These are phyloP conservation scores for Myathropa florea DNA, from an alignment of 2,888 invertebrate genomes.

Conservation along the genomic window DNA sequence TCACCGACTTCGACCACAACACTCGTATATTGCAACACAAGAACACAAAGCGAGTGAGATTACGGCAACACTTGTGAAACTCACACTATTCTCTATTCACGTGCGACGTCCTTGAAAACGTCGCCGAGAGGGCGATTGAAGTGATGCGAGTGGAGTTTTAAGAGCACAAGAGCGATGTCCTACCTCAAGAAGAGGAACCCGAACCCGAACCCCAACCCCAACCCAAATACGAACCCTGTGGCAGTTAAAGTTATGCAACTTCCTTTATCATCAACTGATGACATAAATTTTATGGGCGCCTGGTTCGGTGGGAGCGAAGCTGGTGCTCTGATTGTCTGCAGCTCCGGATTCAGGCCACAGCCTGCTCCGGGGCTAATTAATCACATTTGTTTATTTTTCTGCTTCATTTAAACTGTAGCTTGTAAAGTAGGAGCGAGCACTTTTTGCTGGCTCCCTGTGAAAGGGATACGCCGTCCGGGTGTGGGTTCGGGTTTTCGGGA, in stretches of 20 bases:
- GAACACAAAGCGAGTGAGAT: not conserved
- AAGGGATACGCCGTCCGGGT: not conserved
- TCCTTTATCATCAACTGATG: conserved; percentile 31
- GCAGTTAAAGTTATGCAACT: conserved; percentile 16
- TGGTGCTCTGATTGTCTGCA: not conserved
- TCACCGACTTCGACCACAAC: not conserved
- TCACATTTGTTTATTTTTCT: conserved; percentile 65
- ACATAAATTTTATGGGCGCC: conserved; percentile 38
- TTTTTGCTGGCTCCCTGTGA: not conserved
- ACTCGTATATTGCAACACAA: not conserved
- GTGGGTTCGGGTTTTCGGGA: conserved; percentile 4
- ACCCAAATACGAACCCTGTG: not conserved
- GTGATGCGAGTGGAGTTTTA: not conserved
- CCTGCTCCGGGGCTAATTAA: conserved; percentile 55
- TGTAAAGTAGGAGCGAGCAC: not conserved
- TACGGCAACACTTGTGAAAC: not conserved
- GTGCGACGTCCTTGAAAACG: not conserved
- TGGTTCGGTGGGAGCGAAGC: not conserved
- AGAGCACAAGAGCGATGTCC: too few species aligned
- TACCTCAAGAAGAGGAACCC: not conserved
- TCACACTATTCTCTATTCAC: not conserved
- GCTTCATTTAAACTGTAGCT: conserved; percentile 65
- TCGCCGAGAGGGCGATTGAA: not conserved
- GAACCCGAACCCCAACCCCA: too few species aligned
- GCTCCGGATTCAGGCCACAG: not conserved